A percentile compares a stretch with the other conserved stretches of the same genome.
Conservation (phyloP, 2,113 vertebrate genomes). For the Apodemus speciosus region DNA sequence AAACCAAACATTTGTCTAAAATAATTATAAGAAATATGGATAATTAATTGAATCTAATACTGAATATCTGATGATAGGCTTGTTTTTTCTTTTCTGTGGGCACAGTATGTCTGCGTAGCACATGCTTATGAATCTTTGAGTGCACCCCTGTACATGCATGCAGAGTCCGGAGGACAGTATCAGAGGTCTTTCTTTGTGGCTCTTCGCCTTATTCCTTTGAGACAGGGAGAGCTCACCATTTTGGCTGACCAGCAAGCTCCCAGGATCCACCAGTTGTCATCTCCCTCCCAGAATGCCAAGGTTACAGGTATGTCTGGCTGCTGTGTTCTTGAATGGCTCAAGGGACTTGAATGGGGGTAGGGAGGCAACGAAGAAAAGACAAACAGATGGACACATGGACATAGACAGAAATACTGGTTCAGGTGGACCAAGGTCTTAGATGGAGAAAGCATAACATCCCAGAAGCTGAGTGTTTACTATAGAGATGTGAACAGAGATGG, state of each 20-base stretch:
- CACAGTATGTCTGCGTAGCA: background rate
- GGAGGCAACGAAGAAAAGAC: background rate
- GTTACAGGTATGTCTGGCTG: background rate
- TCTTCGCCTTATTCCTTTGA: background rate
- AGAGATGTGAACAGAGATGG: background rate
- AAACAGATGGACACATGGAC: background rate
- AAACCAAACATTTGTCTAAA: constrained; percentile 61
- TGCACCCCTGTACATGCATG: background rate
- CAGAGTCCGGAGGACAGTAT: background rate
- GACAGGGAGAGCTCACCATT: background rate
- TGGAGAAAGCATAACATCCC: background rate
- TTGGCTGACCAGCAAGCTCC: background rate
- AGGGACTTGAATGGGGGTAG: background rate
- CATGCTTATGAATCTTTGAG: background rate
- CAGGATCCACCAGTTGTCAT: background rate
- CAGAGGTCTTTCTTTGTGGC: background rate
- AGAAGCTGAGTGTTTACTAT: background rate
- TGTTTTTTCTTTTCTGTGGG: background rate
- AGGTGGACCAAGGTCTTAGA: background rate
- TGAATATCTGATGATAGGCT: constrained; percentile 38
- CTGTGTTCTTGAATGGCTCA: background rate
- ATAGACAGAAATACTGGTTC: background rate
- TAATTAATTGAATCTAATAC: constrained; percentile 45
- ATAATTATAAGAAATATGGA: constrained; percentile 48
- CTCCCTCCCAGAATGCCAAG: background rate